phyloP scores from a whole-genome alignment of 2,113 vertebrate genomes.

The Sclerurus mexicanus region DNA sequence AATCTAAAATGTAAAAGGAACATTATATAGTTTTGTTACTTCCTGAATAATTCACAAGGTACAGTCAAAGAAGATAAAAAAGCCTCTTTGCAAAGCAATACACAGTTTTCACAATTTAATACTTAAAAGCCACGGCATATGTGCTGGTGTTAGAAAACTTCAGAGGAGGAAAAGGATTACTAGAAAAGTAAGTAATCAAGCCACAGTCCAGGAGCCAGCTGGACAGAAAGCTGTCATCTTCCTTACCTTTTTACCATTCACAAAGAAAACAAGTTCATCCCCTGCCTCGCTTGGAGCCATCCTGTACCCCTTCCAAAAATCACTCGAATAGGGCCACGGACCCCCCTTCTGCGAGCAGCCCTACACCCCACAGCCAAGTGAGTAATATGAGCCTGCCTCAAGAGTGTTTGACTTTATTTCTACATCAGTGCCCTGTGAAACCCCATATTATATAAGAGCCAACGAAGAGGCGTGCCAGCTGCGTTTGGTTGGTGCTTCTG shows the following conservation, averaged over 20 bases:
- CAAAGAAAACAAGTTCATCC: slow-evolving; percentile 88
- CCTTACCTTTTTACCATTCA: slow-evolving; percentile 95
- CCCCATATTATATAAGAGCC: slow-evolving; percentile 52
- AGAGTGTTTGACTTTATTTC: slow-evolving; percentile 10
- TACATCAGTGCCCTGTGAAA: background rate
- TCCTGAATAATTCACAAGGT: background rate
- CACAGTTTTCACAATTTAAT: background rate
- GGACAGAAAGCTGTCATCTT: background rate
- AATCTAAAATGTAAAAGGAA: background rate
- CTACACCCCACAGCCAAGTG: background rate
- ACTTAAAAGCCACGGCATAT: background rate
- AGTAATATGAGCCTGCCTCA: background rate
- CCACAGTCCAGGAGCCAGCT: background rate
- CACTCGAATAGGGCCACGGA: background rate
- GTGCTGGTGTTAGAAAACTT: background rate
- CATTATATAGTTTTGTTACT: background rate
- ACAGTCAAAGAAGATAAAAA: background rate
- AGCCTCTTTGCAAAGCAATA: background rate
- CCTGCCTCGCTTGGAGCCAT: slow-evolving; percentile 20
- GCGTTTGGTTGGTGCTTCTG: slow-evolving; percentile 10
- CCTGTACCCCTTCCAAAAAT: background rate
- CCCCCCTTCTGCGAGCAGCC: background rate
- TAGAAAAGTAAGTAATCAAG: background rate
- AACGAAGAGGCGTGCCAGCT: slow-evolving; percentile 47
- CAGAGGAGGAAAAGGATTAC: background rate